Base-by-base conservation (phyloP, 2,888 invertebrate species). In the Pasiphila rectangulata region DNA sequence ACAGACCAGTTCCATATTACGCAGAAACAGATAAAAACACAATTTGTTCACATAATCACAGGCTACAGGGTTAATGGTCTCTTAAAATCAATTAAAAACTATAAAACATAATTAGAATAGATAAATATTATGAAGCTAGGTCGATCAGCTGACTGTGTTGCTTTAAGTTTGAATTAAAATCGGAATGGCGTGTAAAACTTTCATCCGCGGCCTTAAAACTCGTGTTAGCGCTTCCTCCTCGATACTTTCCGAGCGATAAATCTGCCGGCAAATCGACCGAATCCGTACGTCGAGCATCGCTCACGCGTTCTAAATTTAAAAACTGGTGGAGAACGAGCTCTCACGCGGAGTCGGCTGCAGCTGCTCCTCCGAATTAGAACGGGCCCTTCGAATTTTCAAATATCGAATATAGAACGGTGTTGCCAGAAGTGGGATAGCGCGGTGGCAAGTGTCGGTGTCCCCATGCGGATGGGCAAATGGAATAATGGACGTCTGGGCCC, bases 401-500 rank as follows among this genome's bases (percentile, higher is more conserved):
- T 75, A 75, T 76, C 74, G 67, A 73, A 82, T 79, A 69, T 79
- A 76, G 78, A 76, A 77, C 74, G 54, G 52, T 47, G 62, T 67
- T 65, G 69, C 64, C 68, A 68, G 72, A 73, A 75, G 13, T 16
- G 30, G 30, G 30, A 15, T 32, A 32, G 32, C 17, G 27, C 27
- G 27, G 51, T 55, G 25, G 61, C 51, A 29, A 43, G 48, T 43
- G 41, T 30, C 47, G 37, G 50, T 73, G 86, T 82, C 83, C 87
- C 85, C 81, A 81, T 79, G 85, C 88, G 88, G 88, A 88, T 87
- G 87, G 66, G 78, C 87, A 83, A 87, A 88, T 88, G 87, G 87
- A 74, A 88, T 88, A 88, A 88, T 87, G 79, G 86, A 64, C 83
- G 87, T 87, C 87, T 87, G 88, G 79, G 86, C 88, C 88, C 87